Evolutionary conservation across 2,113 vertebrate genomes (phyloP).

Genomic region (Brienomyrus brachyistius): DNA sequence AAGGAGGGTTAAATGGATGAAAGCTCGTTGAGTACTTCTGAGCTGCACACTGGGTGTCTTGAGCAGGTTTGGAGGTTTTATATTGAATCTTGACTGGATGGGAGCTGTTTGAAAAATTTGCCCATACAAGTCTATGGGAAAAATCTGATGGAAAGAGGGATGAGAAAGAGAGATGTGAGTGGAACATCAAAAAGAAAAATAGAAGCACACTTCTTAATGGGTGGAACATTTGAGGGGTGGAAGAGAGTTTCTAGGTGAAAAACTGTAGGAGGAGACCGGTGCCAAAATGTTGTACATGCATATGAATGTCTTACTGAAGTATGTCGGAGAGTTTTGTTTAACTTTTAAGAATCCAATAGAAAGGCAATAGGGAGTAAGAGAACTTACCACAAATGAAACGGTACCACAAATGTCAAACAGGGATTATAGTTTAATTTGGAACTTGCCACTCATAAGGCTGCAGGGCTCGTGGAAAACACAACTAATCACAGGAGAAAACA

Average conservation of each 20-base stretch:
- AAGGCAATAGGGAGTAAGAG: neutral
- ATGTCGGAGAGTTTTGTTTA: neutral
- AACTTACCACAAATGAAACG: neutral
- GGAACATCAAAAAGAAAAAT: neutral
- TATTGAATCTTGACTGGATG: neutral
- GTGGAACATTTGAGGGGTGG: neutral
- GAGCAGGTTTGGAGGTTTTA: neutral
- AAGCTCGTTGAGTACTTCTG: neutral
- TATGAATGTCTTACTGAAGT: slow-evolving; percentile 11
- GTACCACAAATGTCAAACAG: slow-evolving; percentile 11
- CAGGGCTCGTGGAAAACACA: neutral
- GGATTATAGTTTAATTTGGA: slow-evolving; percentile 13
- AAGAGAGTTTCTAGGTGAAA: neutral
- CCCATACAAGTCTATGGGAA: neutral
- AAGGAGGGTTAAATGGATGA: neutral
- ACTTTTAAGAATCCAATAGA: neutral
- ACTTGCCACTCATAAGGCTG: neutral
- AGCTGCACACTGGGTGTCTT: neutral
- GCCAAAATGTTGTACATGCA: neutral
- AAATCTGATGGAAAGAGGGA: neutral
- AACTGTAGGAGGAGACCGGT: neutral
- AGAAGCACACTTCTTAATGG: neutral
- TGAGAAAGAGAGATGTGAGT: neutral
- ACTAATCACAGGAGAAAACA: neutral
- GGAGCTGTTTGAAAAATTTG: neutral